Base-by-base conservation (phyloP, 2,113 vertebrate species). In the Gobiocypris rarus region DNA sequence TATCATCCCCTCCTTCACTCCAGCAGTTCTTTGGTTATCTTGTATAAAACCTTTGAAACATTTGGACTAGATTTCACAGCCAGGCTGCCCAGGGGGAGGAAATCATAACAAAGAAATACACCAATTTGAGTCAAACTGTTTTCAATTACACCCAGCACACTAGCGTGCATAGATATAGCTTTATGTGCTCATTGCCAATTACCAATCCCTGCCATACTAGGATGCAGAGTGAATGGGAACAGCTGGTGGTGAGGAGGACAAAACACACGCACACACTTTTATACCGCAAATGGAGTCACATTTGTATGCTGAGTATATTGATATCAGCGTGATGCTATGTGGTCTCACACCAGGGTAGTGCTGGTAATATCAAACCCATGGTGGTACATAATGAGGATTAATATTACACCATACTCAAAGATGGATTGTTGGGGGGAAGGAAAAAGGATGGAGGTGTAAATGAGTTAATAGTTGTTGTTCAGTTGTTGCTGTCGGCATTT, bases 41-140 rank as follows among this genome's bases (percentile, higher is more conserved):
- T 59, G 61, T 11, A 54, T 34, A 9, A 50, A 58, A 76, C 63
- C 81, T 74, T 75, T 86, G 69, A 82, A 87, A 74, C 45, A 79
- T 71, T 71, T 31, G 78, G 84, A 63, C 69, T 84, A 31, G 81
- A 86, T 82, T 84, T 86, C 84, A 73, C 75, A 82, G 75, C 28
- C 84, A 67, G 63, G 38, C 84, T 61, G 78, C 83, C 81, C 85
- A 86, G 73, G 78, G 77, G 81, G 85, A 79, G 70, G 75, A 86
- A 86, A 89, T 88, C 84, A 86, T 85, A 87, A 87, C 75, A 87
- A 87, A 87, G 84, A 91, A 89, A 91, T 84, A 87, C 86, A 87
- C 70, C 87, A 86, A 89, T 91, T 88, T 89, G 86, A 70, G 56
- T 88, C 90, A 89, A 88, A 89, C 90, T 91, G 90, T 91, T 91